Evolutionary conservation across 2,797 vertebrate genomes (phyloP).

Genomic region (Helostoma temminkii): DNA sequence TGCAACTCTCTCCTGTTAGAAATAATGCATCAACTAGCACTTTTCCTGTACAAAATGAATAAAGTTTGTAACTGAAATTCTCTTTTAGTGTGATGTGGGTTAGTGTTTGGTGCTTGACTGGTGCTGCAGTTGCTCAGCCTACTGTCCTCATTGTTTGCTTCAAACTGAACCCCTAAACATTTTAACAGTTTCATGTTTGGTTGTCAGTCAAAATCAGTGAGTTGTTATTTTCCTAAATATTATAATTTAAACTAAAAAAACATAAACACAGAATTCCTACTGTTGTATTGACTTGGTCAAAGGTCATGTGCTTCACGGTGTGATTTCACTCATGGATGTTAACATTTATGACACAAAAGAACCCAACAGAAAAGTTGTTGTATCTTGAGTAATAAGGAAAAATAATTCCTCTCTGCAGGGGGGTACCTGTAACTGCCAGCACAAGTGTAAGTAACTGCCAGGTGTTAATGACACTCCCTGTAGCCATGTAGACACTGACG

Average conservation of each 20-base stretch:
- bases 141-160: conserved; percentile 23
- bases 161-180: not conserved
- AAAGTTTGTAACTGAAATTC: conserved; percentile 59
- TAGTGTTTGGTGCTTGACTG: conserved; percentile 42
- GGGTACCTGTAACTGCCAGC: conserved; percentile 49
- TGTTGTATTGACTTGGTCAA: not conserved
- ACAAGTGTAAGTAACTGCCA: conserved; percentile 66
- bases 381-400: conserved; percentile 16
- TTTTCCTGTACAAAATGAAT: conserved; percentile 69
- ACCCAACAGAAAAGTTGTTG: not conserved
- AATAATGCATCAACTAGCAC: conserved; percentile 65
- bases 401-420: conserved; percentile 3
- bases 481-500: conserved; percentile 70
- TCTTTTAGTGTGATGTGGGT: conserved; percentile 34
- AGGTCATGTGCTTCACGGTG: no score
- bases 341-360: not conserved
- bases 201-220: not conserved
- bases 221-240: not conserved
- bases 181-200: no score
- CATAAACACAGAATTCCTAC: no score
- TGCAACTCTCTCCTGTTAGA: conserved; percentile 71
- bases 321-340: not conserved
- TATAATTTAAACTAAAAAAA: no score
- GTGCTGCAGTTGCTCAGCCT: conserved; percentile 26
- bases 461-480: conserved; percentile 63